A percentile compares a stretch with the other conserved stretches of the same genome.
Evolutionary conservation across 2,888 invertebrate species (phyloP).

Genomic region (Drosophila phalerata): DNA sequence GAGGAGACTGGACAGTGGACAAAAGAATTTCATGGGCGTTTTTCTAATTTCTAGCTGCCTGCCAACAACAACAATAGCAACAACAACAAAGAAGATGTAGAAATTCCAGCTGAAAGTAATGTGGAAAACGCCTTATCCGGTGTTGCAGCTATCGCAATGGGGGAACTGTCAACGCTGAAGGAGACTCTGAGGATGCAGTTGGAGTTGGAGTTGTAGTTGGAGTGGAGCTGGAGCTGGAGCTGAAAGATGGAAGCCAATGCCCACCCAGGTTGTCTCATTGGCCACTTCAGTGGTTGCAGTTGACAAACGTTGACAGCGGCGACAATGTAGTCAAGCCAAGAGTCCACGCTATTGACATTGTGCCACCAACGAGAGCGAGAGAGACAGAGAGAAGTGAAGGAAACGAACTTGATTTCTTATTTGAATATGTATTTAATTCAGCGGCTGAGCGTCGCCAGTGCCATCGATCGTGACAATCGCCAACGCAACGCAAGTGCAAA

Average conservation of each 20-base stretch:
- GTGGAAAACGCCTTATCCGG: conserved; percentile 81
- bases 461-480: conserved; percentile 78
- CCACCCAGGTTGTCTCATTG: conserved; percentile 58
- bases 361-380: not conserved
- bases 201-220: not conserved
- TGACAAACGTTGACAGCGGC: conserved; percentile 80
- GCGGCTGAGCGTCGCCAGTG: conserved; percentile 47
- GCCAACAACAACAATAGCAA: no score
- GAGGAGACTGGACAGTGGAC: conserved; percentile 16
- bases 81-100: conserved; percentile 17
- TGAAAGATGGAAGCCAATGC: conserved; percentile 21
- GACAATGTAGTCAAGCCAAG: conserved; percentile 59
- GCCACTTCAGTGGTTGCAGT: conserved; percentile 56
- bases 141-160: conserved; percentile 44
- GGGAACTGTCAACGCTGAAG: conserved; percentile 68
- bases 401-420: conserved; percentile 75
- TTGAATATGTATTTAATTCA: conserved; percentile 76
- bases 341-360: conserved; percentile 56
- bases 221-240: not conserved
- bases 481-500: conserved; percentile 81
- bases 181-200: not conserved
- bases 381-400: not conserved
- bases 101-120: conserved; percentile 51
- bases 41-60: conserved; percentile 68
- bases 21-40: conserved; percentile 77